phyloP scores from a whole-genome alignment of 2,888 invertebrate genomes.

The Drosophila niveifrons region DNA sequence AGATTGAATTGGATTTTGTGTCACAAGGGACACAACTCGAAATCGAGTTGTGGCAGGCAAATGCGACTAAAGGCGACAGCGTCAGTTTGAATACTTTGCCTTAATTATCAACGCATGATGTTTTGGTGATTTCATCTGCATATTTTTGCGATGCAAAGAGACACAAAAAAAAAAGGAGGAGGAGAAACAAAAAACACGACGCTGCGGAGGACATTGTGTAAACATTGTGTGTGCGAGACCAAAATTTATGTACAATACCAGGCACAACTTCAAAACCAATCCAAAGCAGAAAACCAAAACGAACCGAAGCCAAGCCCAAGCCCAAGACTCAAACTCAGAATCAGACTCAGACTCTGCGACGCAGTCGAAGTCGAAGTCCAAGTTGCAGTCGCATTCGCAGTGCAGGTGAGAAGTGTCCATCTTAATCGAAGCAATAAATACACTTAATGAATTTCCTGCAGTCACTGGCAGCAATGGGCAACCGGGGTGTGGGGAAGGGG shows the following conservation, averaged over 20 bases:
- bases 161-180: constrained; percentile 31
- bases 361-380: constrained; percentile 25
- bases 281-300: constrained; percentile 6
- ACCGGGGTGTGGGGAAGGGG: neutral
- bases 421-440: constrained; percentile 83
- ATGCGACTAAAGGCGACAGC: constrained; percentile 64
- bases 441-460: constrained; percentile 81
- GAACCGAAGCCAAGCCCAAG: constrained; percentile 17
- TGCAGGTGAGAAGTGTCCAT: constrained; percentile 81
- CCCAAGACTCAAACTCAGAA: constrained; percentile 8
- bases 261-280: constrained; percentile 33
- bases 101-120: constrained; percentile 79
- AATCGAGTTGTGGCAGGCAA: constrained; percentile 34
- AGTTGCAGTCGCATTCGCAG: constrained; percentile 32
- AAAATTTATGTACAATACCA: constrained; percentile 77
- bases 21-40: constrained; percentile 40
- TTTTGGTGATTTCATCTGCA: constrained; percentile 78
- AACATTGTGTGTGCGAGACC: constrained; percentile 76
- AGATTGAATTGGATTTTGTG: constrained; percentile 76
- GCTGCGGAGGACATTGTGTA: constrained; percentile 71
- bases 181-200: constrained; percentile 36
- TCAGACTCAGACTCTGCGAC: neutral
- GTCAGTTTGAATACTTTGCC: constrained; percentile 75
- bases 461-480: constrained; percentile 51
- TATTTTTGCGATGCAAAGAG: constrained; percentile 61